Conservation (phyloP, 2,113 vertebrate genomes). For the Apodemus speciosus region DNA sequence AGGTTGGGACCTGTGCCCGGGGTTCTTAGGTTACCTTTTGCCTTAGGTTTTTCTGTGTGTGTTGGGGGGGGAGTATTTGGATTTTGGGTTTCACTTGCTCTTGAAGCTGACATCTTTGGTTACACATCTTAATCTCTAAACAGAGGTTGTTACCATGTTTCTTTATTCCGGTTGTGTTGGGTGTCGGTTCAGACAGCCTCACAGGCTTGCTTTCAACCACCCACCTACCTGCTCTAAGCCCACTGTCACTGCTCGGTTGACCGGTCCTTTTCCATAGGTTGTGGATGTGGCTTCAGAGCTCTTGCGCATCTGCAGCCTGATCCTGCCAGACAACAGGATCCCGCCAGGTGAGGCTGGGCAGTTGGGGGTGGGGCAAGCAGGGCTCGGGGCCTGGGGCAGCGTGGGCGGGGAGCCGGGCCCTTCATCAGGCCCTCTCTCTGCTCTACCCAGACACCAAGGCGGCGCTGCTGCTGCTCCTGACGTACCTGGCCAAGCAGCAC, state of each 20-base stretch:
- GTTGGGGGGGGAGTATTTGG: not conserved
- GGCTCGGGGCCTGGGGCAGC: not conserved
- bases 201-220: not conserved
- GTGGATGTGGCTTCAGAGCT: slow-evolving; percentile 77
- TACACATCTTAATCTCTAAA: not conserved
- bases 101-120: not conserved
- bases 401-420: too few species aligned
- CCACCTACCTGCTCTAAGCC: not conserved
- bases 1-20: not conserved
- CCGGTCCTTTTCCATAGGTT: slow-evolving; percentile 62
- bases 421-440: not conserved
- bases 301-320: slow-evolving; percentile 71
- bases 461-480: slow-evolving; percentile 82
- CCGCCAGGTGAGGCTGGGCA: slow-evolving; percentile 73
- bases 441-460: slow-evolving; percentile 85
- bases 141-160: not conserved
- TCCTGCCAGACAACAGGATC: slow-evolving; percentile 67
- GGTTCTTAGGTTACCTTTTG: not conserved
- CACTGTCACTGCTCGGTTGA: not conserved
- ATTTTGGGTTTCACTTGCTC: not conserved
- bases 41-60: not conserved
- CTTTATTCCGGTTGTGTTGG: not conserved
- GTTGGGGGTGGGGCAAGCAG: not conserved
- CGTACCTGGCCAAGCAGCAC: slow-evolving; percentile 84
- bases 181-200: not conserved